Base-by-base conservation (phyloP, 2,888 invertebrate species). In the Sinhomidia bicolor region DNA sequence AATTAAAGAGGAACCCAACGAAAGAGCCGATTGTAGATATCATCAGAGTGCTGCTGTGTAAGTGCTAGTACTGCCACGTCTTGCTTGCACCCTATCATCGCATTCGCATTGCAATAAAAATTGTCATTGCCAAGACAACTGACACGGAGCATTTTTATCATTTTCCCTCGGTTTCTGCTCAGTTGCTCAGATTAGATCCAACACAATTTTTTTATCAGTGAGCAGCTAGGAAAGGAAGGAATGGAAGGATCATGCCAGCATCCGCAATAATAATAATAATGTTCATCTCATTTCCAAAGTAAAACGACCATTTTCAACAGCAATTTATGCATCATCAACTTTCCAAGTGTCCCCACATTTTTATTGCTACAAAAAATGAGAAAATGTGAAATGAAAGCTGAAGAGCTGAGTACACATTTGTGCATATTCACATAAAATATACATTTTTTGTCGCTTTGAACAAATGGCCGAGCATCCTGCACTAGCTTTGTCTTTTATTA, bases 311-410 rank as follows among this genome's bases (percentile, higher is more conserved):
- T 60, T 71, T 74, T 51, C 23, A 79, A 23, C n/a, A n/a, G n/a
- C 79, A 68, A 79, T 85, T 81, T 81, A 88, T 88, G 88, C 88
- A 82, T 81, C 88, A 88, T 88, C 82, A 88, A 82, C 65, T 83
- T 88, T 76, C 74, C 74, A 82, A 88, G 88, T 88, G n/a, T 36
- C 17, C 74, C 71, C 29, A 62, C 32, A 36, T 83, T 47, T 36
- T 36, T 62, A 44, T 62, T 41, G 36, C 20, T 9, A 17, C 32
- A 78, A 78, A 41, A 54, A 41, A 41, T 12, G 3, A 26, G 32
- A 44, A 60, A 60, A 17, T 6, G 65, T 14, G 62, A 14, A 29
- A 79, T 23, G n/a, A 65, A 57, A 20, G 23, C 7, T 3, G 23
- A 57, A 10, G 57, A 57, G 2, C 51, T 9, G 4, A 1, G 20